Evolutionary conservation across 1,140 invertebrate species (phyloP).

Genomic region (Druon quercuslanigerum): DNA sequence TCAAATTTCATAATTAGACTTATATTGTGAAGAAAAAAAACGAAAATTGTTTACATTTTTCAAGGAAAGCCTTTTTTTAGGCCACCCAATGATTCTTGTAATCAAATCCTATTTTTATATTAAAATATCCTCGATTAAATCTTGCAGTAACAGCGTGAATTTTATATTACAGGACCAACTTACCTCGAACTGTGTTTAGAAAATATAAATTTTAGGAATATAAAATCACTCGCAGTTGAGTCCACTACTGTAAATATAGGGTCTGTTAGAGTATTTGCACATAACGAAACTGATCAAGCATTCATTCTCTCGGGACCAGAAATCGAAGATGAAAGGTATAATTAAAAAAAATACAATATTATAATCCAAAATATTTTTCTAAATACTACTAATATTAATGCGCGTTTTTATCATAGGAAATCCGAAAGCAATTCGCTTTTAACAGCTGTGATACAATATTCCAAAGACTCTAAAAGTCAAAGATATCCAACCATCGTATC

Average conservation of each 20-base stretch:
- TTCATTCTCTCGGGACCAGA: constrained; percentile 79
- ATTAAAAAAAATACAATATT: constrained; percentile 14
- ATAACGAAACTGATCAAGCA: constrained; percentile 75
- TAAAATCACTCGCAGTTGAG: constrained; percentile 69
- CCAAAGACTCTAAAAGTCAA: constrained; percentile 71
- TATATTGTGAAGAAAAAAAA: too few species aligned
- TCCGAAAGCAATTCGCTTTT: constrained; percentile 66
- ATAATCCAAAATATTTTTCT: not conserved
- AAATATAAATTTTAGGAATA: constrained; percentile 72
- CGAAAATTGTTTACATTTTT: too few species aligned
- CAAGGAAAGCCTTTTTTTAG: too few species aligned
- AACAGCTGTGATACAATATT: constrained; percentile 76
- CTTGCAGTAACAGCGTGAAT: too few species aligned
- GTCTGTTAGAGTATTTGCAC: constrained; percentile 76
- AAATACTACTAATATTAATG: constrained; percentile 27
- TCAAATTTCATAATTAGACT: too few species aligned
- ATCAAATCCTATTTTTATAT: too few species aligned
- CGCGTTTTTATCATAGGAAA: constrained; percentile 56
- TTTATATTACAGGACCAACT: constrained; percentile 65
- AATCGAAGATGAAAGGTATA: constrained; percentile 59
- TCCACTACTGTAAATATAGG: constrained; percentile 68
- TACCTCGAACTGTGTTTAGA: constrained; percentile 76
- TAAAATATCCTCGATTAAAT: too few species aligned
- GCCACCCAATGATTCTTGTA: too few species aligned
- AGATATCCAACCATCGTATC: constrained; percentile 77